Base-by-base conservation (phyloP, 1,140 invertebrate species). In the Melipona quadrifasciata region DNA sequence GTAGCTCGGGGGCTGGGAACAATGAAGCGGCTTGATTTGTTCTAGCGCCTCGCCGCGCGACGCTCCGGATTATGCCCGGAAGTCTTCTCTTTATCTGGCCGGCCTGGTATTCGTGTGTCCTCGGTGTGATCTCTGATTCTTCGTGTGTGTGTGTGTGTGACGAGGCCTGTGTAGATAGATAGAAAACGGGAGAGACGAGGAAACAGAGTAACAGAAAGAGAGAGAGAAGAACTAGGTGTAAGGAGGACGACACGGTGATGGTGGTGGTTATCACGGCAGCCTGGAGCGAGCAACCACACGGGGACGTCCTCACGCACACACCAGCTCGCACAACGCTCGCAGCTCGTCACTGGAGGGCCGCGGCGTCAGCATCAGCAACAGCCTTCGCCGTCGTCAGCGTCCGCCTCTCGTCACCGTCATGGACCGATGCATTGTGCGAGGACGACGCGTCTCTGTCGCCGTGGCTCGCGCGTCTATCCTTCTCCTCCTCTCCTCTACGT, bases 1-100 rank as follows among this genome's bases (percentile, higher is more conserved):
- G 68, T 67, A 31, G 65, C 78, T 88, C 74, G 61, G 27, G 74
- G 89, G 91, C 88, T 88, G 86, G 65, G 86, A 91, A 93, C 92
- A 93, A 93, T 93, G 91, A 92, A 89, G 87, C 80, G 90, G 91
- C 91, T 93, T 93, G 93, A 94, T 94, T 94, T 94, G 93, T 94
- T 94, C 93, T 90, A 90, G 91, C 89, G 89, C 91, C 89, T 89
- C 74, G 87, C 86, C 87, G 86, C 86, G 89, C 89, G 91, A 87
- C 86, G 87, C 85, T 89, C 79, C 89, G 90, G 91, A 94, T 94
- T 94, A 94, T 94, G 93, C 93, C 93, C 92, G 93, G 92, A 94
- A 94, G 93, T 94, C 92, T 93, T 94, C 90, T 92, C 90, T 93
- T 93, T 93, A 92, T 92, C 89, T 84, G 51, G 24, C 47, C 80